phyloP scores from a whole-genome alignment of 2,113 vertebrate species.

The Ceyx margarethae region DNA sequence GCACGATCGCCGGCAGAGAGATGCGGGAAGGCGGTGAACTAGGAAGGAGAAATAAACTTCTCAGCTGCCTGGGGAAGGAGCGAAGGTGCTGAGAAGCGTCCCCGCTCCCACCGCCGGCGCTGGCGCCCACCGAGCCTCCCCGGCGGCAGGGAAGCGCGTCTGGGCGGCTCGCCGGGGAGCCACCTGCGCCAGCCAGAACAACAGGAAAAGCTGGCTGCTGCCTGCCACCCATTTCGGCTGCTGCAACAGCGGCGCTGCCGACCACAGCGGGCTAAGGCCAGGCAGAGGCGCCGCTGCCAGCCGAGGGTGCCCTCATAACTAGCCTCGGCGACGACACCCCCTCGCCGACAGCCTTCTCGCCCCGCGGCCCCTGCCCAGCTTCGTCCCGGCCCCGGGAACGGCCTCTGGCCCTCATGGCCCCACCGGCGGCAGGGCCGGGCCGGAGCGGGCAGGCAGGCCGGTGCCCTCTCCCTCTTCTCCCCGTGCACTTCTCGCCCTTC shows the following conservation, averaged over 20 bases:
- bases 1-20: rapidly evolving
- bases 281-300: neutral
- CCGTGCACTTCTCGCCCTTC: neutral
- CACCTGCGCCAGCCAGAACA: conserved; percentile 32
- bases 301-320: neutral
- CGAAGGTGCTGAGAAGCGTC: neutral
- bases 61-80: neutral
- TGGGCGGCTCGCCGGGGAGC: neutral
- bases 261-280: neutral
- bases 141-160: neutral
- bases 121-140: too few relatives aligned
- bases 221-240: neutral
- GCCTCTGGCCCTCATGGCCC: neutral
- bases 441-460: neutral
- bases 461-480: neutral
- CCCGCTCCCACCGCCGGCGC: neutral
- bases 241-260: neutral
- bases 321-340: neutral
- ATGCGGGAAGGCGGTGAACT: neutral
- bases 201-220: conserved; percentile 38
- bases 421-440: neutral
- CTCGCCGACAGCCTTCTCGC: neutral
- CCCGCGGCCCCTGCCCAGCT: neutral
- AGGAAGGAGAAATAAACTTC: neutral
- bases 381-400: neutral